These are phyloP conservation scores for Erebia aethiops DNA, from an alignment of 2,888 invertebrate species.

Conservation along the genomic window DNA sequence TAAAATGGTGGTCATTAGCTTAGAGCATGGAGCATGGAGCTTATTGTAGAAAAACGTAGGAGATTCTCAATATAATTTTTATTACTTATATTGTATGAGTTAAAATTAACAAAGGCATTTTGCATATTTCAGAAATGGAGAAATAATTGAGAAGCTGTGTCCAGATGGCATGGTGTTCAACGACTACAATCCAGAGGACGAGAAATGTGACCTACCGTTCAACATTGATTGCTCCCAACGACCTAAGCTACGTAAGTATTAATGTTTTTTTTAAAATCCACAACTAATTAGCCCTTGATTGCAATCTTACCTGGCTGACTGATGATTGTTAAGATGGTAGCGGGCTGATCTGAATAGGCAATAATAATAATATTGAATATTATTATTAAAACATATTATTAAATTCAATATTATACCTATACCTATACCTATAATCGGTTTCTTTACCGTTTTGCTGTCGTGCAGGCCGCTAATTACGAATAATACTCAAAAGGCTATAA, in stretches of 20 bases:
- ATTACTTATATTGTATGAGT: neutral
- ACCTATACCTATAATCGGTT: no score
- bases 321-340: no score
- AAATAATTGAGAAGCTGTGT: conserved; percentile 90
- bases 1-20: neutral
- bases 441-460: no score
- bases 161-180: conserved; percentile 96
- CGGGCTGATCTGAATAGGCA: no score
- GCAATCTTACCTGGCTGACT: no score
- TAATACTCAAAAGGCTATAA: no score
- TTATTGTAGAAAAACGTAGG: neutral
- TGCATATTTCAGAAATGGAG: conserved; percentile 83
- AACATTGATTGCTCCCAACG: conserved; percentile 92
- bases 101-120: no score
- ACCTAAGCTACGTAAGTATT: conserved; percentile 89
- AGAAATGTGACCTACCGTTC: conserved; percentile 94
- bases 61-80: neutral
- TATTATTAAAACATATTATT: no score
- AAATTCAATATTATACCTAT: no score
- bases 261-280: neutral
- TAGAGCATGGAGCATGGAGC: no score
- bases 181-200: conserved; percentile 90
- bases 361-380: no score
- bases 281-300: neutral
- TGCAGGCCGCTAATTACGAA: no score